Evolutionary conservation across 2,888 invertebrate species (phyloP), one percentile per base, ranked within the genome.

Genomic region (Caenorhabditis angaria): DNA sequence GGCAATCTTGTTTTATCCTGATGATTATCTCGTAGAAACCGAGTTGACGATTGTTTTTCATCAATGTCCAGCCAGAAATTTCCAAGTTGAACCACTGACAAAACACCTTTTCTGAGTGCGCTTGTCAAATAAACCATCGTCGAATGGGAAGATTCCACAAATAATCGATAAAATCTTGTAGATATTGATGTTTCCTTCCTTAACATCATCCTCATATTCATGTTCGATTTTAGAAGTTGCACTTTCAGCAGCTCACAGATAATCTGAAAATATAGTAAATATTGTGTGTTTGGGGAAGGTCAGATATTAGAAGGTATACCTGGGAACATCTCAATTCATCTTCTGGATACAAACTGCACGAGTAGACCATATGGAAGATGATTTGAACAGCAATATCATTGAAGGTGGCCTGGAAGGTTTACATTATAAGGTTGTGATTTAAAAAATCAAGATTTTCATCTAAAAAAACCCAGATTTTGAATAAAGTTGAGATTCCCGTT

Each of bases 91-190:
- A 72, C 64, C 0, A 72, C 72, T 22, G 61, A 51, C 12, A 72
- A 29, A 25, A 72, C 59, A 0, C 67, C 41, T 27, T 53, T 61
- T 1, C 67, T 48, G 2, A 73, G 35, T 14, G 68, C 73, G 58
- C 54, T 54, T 56, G 81, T 82, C 53, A 70, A 51, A 65, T 65
- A 72, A 18, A 72, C 85, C 82, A 95, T 93, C 0, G 95, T 94
- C 0, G 95, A 93, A 82, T 94, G 93, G 82, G 95, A 91, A 0
- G 93, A 93, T 86, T 97, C 97, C 61, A 93, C 93, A 87, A 95
- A 93, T 61, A 93, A 92, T 53, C 93, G 92, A 90, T 94, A 97
- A 53, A 96, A 90, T 14, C 92, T 91, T 18, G 93, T 92, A 86
- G 97, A 94, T 2, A 95, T 93, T 86, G 94, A 94, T 5, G 93